A percentile compares a stretch with the other conserved stretches of the same genome.
Evolutionary conservation across 2,888 invertebrate species (phyloP).

Genomic region (Melinopterus prodromus): DNA sequence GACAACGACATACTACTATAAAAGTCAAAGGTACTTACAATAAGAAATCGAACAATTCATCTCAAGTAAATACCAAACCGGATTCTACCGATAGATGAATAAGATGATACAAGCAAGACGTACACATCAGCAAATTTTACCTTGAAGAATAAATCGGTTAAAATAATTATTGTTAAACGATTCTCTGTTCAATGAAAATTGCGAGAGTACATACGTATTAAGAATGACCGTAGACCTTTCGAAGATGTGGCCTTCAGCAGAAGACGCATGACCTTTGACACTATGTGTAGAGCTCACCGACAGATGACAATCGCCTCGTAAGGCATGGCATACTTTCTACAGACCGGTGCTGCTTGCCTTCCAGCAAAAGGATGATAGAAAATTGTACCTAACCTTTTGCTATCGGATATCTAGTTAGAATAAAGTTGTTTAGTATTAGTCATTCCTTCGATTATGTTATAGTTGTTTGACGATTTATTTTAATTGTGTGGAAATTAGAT

Average conservation of each 20-base stretch:
- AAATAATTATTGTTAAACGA: not conserved
- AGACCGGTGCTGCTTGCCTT: not conserved
- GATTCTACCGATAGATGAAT: no score
- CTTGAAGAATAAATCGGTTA: not conserved
- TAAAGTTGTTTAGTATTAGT: not conserved
- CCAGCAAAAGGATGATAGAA: not conserved
- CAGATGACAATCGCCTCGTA: not conserved
- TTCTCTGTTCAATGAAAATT: not conserved
- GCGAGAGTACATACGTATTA: not conserved
- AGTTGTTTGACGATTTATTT: not conserved
- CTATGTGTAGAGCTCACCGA: not conserved
- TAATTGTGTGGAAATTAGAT: no score
- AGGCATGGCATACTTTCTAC: not conserved
- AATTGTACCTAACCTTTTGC: not conserved
- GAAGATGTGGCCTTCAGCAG: not conserved
- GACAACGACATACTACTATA: no score
- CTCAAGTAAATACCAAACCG: no score
- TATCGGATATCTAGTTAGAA: not conserved
- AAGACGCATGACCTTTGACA: constrained; percentile 4
- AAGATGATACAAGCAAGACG: no score
- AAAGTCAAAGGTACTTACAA: no score
- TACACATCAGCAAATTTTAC: not conserved
- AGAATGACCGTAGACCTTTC: not conserved
- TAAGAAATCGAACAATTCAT: no score
- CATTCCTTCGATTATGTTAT: not conserved